These are phyloP conservation scores for Leptinotarsa haldemani DNA, from an alignment of 2,888 invertebrate species.

Conservation along the genomic window DNA sequence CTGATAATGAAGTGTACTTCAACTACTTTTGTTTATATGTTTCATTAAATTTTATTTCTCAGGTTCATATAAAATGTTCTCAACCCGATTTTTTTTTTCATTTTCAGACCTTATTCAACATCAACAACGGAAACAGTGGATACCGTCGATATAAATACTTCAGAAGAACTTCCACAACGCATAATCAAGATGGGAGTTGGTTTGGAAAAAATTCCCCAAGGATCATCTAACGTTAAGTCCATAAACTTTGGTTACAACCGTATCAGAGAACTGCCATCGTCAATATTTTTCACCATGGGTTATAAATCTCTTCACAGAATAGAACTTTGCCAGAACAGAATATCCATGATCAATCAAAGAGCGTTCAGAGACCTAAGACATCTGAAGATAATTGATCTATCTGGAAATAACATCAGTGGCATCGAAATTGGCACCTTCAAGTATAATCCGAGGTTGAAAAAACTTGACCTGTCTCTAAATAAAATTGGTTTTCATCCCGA, in stretches of 20 bases:
- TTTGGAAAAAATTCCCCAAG: slow-evolving; percentile 55
- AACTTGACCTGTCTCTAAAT: slow-evolving; percentile 60
- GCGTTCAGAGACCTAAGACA: slow-evolving; percentile 60
- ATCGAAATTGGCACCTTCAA: slow-evolving; percentile 59
- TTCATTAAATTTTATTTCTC: too few relatives aligned
- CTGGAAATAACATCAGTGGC: slow-evolving; percentile 58
- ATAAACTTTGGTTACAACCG: slow-evolving; percentile 60
- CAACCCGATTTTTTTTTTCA: neutral
- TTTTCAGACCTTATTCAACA: slow-evolving; percentile 29
- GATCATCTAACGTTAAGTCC: slow-evolving; percentile 48
- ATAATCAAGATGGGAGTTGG: slow-evolving; percentile 45
- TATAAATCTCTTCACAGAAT: slow-evolving; percentile 57
- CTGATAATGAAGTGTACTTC: too few relatives aligned
- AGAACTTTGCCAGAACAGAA: slow-evolving; percentile 59
- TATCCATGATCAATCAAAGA: slow-evolving; percentile 53
- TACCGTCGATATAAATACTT: slow-evolving; percentile 13
- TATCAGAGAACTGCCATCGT: slow-evolving; percentile 53
- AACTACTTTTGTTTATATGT: too few relatives aligned
- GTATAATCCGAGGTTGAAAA: slow-evolving; percentile 56
- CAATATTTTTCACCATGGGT: slow-evolving; percentile 57
- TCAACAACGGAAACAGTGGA: slow-evolving; percentile 6
- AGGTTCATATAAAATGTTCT: neutral
- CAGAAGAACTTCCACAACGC: slow-evolving; percentile 28
- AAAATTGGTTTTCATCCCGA: slow-evolving; percentile 56
- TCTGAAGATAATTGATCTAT: slow-evolving; percentile 58